Evolutionary conservation across 2,888 invertebrate genomes (phyloP), one percentile per base, ranked within the genome.

Genomic region (Neoascia interrupta): DNA sequence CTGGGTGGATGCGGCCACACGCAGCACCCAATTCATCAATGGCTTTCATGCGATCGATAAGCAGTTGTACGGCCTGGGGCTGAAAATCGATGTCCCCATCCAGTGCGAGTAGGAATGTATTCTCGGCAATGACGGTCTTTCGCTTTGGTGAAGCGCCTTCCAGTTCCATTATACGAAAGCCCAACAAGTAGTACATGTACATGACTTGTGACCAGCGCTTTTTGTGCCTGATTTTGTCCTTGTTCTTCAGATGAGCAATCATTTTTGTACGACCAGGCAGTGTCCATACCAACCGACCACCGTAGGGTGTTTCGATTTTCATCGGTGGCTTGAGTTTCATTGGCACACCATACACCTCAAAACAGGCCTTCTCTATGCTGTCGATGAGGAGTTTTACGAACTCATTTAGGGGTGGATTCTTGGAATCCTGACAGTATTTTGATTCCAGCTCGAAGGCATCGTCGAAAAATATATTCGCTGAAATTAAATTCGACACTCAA

Each of bases 131-230:
- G 2, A 91, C 89, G 75, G 92, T 92, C 84, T 93, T 93, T 8
- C 89, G 85, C 1, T 84, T 83, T 0, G 87, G 84, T 18, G 88
- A 86, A 5, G 87, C 82, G 58, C 84, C 83, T n/a, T 88, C 86
- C 82, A 92, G 86, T 83, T 93, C 93, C 92, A 94, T 94, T 49
- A 95, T 91, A 70, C 93, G 92, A 85, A 94, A 93, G 0, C 96
- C 96, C 31, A 97, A 90, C 82, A 97, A 90, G 85, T 96, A 97
- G 88, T 96, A 97, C 96, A 97, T 96, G 88, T 97, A 97, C 96
- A 97, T 97, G 6, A 94, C 94, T 91, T 97, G 97, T 49, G 96
- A 96, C 97, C 97, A 97, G 70, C 97, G 91, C 87, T 97, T 97
- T 85, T 95, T 94, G 84, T 96, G 94, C 28, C 97, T 91, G 56